Conservation (phyloP, 1,140 invertebrate species). For the Spodoptera frugiperda region DNA sequence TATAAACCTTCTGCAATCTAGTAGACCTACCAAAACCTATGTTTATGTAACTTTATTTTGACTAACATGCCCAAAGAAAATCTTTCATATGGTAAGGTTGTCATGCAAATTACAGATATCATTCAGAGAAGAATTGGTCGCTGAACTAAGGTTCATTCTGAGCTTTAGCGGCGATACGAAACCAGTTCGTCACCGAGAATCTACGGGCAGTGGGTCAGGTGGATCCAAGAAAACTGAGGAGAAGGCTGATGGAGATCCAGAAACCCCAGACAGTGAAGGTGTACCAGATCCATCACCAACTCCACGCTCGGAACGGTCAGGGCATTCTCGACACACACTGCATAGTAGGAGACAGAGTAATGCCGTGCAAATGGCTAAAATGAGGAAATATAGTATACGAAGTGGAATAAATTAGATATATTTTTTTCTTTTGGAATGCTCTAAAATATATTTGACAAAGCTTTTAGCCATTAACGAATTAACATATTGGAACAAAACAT, state of each 20-base stretch:
- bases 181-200: conserved; percentile 83
- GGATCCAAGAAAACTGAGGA: conserved; percentile 71
- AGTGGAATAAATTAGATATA: conserved; percentile 30
- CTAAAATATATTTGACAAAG: too few species aligned
- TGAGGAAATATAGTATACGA: conserved; percentile 69
- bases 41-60: background rate
- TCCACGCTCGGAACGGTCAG: conserved; percentile 71
- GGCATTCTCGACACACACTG: conserved; percentile 71
- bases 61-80: background rate
- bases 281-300: conserved; percentile 64
- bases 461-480: too few species aligned
- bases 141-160: conserved; percentile 91
- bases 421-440: background rate
- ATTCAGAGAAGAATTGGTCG: conserved; percentile 89
- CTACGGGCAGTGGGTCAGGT: conserved; percentile 69
- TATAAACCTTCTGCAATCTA: background rate
- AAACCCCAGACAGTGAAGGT: conserved; percentile 60
- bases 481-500: too few species aligned
- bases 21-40: background rate
- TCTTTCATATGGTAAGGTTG: background rate
- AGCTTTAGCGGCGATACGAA: conserved; percentile 92
- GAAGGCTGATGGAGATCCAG: conserved; percentile 61
- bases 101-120: conserved; percentile 85
- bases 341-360: conserved; percentile 79
- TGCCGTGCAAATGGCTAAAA: conserved; percentile 72